Evolutionary conservation across 2,888 invertebrate genomes (phyloP).

Genomic region (Clunio marinus): DNA sequence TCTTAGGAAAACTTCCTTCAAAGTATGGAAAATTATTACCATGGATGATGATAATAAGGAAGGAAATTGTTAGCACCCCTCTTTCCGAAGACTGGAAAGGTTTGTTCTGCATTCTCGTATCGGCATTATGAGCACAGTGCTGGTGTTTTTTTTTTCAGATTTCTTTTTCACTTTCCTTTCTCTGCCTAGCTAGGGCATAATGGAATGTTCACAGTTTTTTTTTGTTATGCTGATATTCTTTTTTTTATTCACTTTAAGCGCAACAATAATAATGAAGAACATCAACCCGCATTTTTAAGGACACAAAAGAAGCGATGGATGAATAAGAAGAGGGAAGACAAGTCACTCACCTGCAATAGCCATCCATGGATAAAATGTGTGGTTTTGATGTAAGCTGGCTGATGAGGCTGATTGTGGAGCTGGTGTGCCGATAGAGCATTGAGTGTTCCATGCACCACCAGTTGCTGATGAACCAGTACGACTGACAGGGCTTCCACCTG

Average conservation of each 20-base stretch:
- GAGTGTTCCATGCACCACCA: conserved; percentile 74
- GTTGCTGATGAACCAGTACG: conserved; percentile 67
- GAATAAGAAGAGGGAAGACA: neutral
- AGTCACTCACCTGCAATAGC: conserved; percentile 88
- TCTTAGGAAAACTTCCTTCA: too few relatives aligned
- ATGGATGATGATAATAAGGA: conserved; percentile 33
- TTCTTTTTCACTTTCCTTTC: neutral
- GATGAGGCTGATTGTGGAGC: conserved; percentile 74
- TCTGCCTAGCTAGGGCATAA: neutral
- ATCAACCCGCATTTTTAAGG: conserved; percentile 13
- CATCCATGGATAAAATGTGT: conserved; percentile 98
- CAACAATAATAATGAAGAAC: neutral
- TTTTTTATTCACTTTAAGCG: neutral
- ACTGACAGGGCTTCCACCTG: conserved; percentile 67
- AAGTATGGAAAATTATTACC: conserved; percentile 20
- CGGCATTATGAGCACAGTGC: neutral
- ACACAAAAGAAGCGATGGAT: neutral
- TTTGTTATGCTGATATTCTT: conserved; percentile 32
- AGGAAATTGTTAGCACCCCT: conserved; percentile 38
- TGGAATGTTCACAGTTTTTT: neutral
- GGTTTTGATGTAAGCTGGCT: conserved; percentile 86
- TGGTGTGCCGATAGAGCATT: conserved; percentile 74
- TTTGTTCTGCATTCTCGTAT: neutral
- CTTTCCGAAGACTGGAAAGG: neutral
- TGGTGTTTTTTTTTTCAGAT: neutral